phyloP scores from a whole-genome alignment of 1,140 invertebrate genomes.

The Halyomorpha halys region DNA sequence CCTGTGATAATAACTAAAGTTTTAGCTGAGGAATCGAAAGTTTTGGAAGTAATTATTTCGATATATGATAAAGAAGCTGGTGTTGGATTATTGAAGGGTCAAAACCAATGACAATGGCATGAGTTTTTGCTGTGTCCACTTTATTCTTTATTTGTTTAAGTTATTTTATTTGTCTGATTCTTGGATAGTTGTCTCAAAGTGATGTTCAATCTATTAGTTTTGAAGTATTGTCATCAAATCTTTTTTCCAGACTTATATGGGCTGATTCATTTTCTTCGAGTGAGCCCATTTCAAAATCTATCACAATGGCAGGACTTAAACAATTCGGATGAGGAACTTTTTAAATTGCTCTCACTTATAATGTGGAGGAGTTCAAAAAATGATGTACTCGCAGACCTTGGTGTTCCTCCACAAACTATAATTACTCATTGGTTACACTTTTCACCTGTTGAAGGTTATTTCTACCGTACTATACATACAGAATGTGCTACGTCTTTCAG shows the following conservation, averaged over 20 bases:
- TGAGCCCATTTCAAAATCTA: conserved; percentile 42
- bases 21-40: too few species aligned
- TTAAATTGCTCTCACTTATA: conserved; percentile 45
- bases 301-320: not conserved
- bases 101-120: too few species aligned
- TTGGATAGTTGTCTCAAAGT: too few species aligned
- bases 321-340: conserved; percentile 37
- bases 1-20: too few species aligned
- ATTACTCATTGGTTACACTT: conserved; percentile 39
- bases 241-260: conserved; percentile 52
- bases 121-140: too few species aligned
- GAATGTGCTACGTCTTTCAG: conserved; percentile 34
- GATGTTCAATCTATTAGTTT: too few species aligned
- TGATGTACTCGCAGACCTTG: conserved; percentile 45
- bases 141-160: too few species aligned
- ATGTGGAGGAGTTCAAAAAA: conserved; percentile 60
- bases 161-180: too few species aligned
- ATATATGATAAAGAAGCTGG: too few species aligned
- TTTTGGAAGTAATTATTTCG: too few species aligned
- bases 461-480: conserved; percentile 41
- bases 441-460: conserved; percentile 43
- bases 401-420: conserved; percentile 41
- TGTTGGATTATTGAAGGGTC: too few species aligned
- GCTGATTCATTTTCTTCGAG: conserved; percentile 54
- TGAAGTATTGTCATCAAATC: too few species aligned